Base-by-base conservation (phyloP, 2,888 invertebrate genomes). In the Dasysyrphus albostriatus region DNA sequence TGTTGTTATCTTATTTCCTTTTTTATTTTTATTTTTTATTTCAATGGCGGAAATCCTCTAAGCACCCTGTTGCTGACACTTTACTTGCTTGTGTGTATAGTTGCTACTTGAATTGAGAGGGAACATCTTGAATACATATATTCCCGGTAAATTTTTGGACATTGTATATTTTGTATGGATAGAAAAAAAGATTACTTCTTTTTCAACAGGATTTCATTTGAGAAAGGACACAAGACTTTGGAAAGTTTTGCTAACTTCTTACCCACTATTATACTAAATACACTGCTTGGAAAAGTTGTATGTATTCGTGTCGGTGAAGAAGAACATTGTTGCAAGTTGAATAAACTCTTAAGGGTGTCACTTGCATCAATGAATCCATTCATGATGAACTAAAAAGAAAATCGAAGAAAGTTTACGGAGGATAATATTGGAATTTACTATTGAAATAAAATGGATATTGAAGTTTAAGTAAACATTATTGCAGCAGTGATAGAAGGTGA, bases 11-110 rank as follows among this genome's bases (percentile, higher is more conserved):
- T 67, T 47, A 47, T 61, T 54, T 34, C 59, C 2, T 56, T 58
- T 70, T 39, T 29, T 61, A 24, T 42, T 74, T 83, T 79, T 49
- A 24, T 58, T 19, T 76, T 61, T 39, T 76, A 56, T 39, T 67
- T 34, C 56, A 44, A 74, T 83, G 69, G 56, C 56, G 76, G 84
- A 77, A 61, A 73, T 73, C 67, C 73, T 24, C 69, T 59, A 65
- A 87, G 82, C 70, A 87, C 74, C 82, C 85, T 87, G 85, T 87
- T 87, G 85, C 85, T 87, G 85, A 82, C 85, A 87, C 74, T 82
- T 74, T 78, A 75, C 81, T 69, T 59, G 9, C 19, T 4, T 65
- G 7, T 12, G 14, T 34, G 32, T 37, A 34, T 69, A 80, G 83
- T 63, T 79, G 56, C n/a, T 37, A 63, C 74, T 37, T 42, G 56